A percentile compares a stretch with the other conserved stretches of the same genome.
Conservation (phyloP, 2,113 vertebrate species). For the Paracanthobrama guichenoti region DNA sequence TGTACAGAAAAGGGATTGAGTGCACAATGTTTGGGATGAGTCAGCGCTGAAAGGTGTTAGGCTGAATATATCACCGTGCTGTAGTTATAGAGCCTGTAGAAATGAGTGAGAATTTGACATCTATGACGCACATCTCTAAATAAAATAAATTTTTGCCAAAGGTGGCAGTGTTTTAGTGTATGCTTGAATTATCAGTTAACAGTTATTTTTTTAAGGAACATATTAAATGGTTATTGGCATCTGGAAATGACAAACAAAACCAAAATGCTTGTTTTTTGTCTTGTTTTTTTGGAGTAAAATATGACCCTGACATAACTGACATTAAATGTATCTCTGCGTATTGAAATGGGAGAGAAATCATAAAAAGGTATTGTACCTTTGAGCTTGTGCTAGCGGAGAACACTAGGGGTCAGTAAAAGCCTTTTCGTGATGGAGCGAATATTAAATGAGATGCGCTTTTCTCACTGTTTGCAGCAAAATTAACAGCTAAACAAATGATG, state of each 20-base stretch:
- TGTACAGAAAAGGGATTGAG: constrained; percentile 17
- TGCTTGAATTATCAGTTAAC: neutral
- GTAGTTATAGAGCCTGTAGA: constrained; percentile 9
- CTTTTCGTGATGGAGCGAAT: neutral
- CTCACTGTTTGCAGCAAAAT: constrained; percentile 21
- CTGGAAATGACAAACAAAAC: too few relatives aligned
- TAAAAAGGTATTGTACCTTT: neutral
- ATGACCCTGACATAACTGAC: neutral
- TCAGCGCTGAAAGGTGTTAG: constrained; percentile 8
- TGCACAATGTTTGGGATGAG: constrained; percentile 7
- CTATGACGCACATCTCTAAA: constrained; percentile 24
- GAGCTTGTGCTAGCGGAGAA: neutral
- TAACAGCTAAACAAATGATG: neutral
- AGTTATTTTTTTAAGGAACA: too few relatives aligned
- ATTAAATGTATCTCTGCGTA: neutral
- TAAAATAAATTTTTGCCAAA: constrained; percentile 10
- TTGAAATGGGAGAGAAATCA: neutral
- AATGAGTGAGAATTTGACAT: constrained; percentile 3
- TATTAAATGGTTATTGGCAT: too few relatives aligned
- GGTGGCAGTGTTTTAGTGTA: neutral
- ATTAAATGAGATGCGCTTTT: neutral
- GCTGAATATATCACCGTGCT: constrained; percentile 7
- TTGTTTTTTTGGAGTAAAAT: neutral
- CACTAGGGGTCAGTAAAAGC: constrained; percentile 45
- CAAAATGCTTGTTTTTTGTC: too few relatives aligned